These are phyloP conservation scores for Microtus ochrogaster DNA, from an alignment of 2,113 vertebrate species.

Conservation along the genomic window DNA sequence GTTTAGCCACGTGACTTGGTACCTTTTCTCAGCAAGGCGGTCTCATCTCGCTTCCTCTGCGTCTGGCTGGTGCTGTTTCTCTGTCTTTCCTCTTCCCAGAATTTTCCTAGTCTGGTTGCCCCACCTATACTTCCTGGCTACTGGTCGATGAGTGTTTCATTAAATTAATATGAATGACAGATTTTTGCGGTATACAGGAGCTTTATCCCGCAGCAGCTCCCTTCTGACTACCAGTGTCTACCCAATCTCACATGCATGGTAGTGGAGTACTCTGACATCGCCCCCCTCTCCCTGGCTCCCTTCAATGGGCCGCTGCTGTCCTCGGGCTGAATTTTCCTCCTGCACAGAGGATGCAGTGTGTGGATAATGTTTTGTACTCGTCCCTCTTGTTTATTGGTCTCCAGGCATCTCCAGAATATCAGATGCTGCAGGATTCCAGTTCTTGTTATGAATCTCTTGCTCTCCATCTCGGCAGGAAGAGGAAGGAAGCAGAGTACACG, in stretches of 20 bases:
- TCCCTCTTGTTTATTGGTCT: constrained; percentile 48
- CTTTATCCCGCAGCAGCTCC: too few relatives aligned
- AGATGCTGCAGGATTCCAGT: constrained; percentile 93
- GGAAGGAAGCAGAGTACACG: constrained; percentile 95
- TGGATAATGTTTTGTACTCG: constrained; percentile 39
- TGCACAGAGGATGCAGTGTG: neutral
- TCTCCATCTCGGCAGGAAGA: constrained; percentile 92
- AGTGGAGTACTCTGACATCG: neutral
- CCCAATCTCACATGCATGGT: neutral
- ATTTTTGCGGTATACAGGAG: too few relatives aligned
- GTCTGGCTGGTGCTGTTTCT: too few relatives aligned
- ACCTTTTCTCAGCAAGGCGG: too few relatives aligned
- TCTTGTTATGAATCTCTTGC: constrained; percentile 92
- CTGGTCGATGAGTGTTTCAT: too few relatives aligned
- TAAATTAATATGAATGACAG: too few relatives aligned
- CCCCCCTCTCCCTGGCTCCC: neutral
- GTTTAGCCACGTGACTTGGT: too few relatives aligned
- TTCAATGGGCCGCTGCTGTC: neutral
- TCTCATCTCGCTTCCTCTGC: too few relatives aligned
- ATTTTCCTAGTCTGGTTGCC: too few relatives aligned
- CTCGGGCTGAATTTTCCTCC: neutral
- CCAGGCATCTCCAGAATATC: constrained; percentile 93
- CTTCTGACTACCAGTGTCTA: neutral
- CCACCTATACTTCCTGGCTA: too few relatives aligned
- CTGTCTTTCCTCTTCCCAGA: too few relatives aligned